Percentiles rank a stretch among this genome's conserved stretches.
Evolutionary conservation across 2,888 invertebrate genomes (phyloP).

Genomic region (Xestoiulus laeticollis): DNA sequence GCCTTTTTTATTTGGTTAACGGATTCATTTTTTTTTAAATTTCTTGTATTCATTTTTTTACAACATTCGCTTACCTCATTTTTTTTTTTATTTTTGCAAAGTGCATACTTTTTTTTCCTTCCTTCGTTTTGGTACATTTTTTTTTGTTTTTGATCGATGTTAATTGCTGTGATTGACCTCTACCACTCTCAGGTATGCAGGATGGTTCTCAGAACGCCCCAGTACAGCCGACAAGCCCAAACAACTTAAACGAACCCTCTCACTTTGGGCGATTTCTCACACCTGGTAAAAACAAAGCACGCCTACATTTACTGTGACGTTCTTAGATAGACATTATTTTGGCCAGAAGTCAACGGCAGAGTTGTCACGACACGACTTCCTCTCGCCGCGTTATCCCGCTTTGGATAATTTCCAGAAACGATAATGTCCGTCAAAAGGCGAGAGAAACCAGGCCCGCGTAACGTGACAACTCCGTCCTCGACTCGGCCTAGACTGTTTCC

Average conservation of each 20-base stretch:
- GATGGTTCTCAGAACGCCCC: slow-evolving; percentile 60
- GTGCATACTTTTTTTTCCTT: slow-evolving; percentile 20
- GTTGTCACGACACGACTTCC: too few relatives aligned
- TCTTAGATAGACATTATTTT: neutral
- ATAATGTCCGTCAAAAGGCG: too few relatives aligned
- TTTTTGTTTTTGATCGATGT: slow-evolving; percentile 54
- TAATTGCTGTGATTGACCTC: slow-evolving; percentile 50
- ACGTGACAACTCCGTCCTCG: neutral
- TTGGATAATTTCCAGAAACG: too few relatives aligned
- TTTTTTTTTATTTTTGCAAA: neutral
- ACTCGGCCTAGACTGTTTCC: neutral
- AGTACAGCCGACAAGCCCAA: slow-evolving; percentile 61
- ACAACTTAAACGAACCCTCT: slow-evolving; percentile 57
- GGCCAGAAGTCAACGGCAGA: neutral
- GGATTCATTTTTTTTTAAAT: neutral
- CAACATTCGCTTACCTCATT: neutral
- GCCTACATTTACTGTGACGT: neutral
- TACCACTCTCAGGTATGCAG: slow-evolving; percentile 57
- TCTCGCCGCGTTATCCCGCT: too few relatives aligned
- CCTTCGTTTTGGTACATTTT: slow-evolving; percentile 54
- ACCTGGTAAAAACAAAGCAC: slow-evolving; percentile 54
- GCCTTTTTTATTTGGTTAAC: too few relatives aligned
- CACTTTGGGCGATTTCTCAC: slow-evolving; percentile 73
- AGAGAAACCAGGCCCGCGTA: too few relatives aligned
- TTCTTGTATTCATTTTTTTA: neutral